Conservation (phyloP, 2,113 vertebrate species). For the Danionella cerebrum region DNA sequence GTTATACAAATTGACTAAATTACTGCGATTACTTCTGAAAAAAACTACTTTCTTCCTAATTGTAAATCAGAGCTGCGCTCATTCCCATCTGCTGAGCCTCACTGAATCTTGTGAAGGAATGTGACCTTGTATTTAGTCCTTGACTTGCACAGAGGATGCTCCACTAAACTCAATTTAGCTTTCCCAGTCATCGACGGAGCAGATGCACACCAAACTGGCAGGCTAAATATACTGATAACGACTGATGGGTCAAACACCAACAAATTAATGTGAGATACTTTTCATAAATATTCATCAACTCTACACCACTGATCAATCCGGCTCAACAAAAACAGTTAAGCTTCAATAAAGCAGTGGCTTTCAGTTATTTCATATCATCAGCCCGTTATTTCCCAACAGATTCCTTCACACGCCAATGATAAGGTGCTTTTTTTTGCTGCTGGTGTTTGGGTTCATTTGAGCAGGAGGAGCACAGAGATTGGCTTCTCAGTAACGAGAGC, state of each 20-base stretch:
- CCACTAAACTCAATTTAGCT: neutral
- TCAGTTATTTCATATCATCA: neutral
- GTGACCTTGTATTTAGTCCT: slow-evolving; percentile 17
- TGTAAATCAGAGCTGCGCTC: too few relatives aligned
- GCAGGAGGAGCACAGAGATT: slow-evolving; percentile 34
- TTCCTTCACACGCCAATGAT: slow-evolving; percentile 18
- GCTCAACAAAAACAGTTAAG: neutral
- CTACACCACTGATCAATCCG: too few relatives aligned
- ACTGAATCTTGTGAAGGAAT: slow-evolving; percentile 13
- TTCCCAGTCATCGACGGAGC: neutral
- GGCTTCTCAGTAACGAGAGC: slow-evolving; percentile 27
- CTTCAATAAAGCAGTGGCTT: neutral
- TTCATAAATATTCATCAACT: too few relatives aligned
- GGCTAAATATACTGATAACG: slow-evolving; percentile 2
- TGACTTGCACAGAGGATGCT: neutral
- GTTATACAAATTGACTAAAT: too few relatives aligned
- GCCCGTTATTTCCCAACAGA: slow-evolving; percentile 36
- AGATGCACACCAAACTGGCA: neutral
- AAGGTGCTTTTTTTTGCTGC: neutral
- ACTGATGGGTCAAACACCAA: neutral
- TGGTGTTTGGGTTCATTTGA: neutral
- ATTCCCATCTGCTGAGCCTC: neutral
- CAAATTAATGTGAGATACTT: too few relatives aligned
- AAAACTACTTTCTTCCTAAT: too few relatives aligned
- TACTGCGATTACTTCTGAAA: too few relatives aligned